A percentile compares a stretch with the other conserved stretches of the same genome.
Evolutionary conservation across 2,888 invertebrate species (phyloP).

Genomic region (Spodoptera exigua): DNA sequence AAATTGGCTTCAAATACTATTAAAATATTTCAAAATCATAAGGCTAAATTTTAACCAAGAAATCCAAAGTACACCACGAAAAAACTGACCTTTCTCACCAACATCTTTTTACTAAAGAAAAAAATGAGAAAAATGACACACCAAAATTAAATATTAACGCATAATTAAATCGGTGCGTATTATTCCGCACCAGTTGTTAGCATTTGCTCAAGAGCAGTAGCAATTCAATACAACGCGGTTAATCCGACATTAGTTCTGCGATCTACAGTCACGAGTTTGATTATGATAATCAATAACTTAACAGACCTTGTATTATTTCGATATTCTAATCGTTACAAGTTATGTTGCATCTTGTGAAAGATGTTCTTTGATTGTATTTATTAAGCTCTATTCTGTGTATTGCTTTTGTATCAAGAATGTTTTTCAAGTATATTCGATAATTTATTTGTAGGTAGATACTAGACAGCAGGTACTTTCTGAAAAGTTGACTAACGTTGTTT

Average conservation of each 20-base stretch:
- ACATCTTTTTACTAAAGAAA: no score
- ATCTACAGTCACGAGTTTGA: constrained; percentile 47
- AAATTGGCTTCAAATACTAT: no score
- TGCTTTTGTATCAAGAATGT: no score
- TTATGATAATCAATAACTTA: constrained; percentile 40
- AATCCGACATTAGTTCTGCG: constrained; percentile 41
- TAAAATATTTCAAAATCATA: no score
- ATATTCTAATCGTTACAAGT: constrained; percentile 8
- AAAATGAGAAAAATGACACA: background rate
- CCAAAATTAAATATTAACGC: background rate
- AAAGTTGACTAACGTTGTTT: no score
- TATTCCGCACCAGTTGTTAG: constrained; percentile 34
- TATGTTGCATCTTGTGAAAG: constrained; percentile 8
- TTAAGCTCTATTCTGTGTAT: no score
- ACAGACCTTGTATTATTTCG: constrained; percentile 27
- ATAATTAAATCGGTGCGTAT: constrained; percentile 5
- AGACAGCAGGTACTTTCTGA: no score
- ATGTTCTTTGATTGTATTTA: background rate
- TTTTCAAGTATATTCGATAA: no score
- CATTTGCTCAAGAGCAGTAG: constrained; percentile 42
- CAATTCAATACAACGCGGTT: constrained; percentile 37
- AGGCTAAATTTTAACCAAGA: no score
- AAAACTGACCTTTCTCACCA: no score
- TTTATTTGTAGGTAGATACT: no score
- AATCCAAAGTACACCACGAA: no score